Conservation (phyloP, 2,113 vertebrate species). For the Nyctibius bracteatus region DNA sequence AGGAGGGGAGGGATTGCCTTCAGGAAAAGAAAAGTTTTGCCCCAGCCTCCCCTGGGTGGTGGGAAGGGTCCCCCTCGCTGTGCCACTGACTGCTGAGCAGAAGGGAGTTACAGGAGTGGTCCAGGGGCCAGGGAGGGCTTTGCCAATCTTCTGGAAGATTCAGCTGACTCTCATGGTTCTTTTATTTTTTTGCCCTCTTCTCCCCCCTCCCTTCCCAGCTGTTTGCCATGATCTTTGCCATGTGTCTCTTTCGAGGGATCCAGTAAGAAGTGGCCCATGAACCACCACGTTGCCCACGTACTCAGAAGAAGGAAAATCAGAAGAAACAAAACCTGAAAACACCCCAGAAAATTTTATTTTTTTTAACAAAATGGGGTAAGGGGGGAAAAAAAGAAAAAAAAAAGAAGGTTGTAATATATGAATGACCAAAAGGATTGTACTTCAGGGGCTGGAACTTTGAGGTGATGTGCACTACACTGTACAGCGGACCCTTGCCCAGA, state of each 20-base stretch:
- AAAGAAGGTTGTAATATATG: constrained; percentile 67
- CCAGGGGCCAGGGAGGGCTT: not conserved
- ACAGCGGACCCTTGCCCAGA: constrained; percentile 2
- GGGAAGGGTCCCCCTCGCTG: not conserved
- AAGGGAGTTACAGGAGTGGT: not conserved
- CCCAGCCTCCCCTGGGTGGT: no score
- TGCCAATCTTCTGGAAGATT: not conserved
- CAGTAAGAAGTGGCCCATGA: constrained; percentile 70
- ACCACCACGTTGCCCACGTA: not conserved
- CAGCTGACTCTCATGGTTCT: not conserved
- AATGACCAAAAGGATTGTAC: constrained; percentile 79
- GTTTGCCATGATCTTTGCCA: constrained; percentile 92
- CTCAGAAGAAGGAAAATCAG: constrained; percentile 26
- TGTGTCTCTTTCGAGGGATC: constrained; percentile 93
- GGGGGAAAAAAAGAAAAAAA: not conserved
- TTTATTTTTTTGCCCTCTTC: not conserved
- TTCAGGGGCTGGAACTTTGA: constrained; percentile 91
- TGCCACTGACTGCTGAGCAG: not conserved
- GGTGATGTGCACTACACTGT: constrained; percentile 76
- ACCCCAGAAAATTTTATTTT: constrained; percentile 60
- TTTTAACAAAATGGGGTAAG: constrained; percentile 68
- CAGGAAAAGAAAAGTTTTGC: not conserved
- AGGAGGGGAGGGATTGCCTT: not conserved
- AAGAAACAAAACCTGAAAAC: constrained; percentile 21
- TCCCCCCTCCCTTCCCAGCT: constrained; percentile 72